These are phyloP conservation scores for Pitta sordida DNA, from an alignment of 2,113 vertebrate species.

Conservation along the genomic window DNA sequence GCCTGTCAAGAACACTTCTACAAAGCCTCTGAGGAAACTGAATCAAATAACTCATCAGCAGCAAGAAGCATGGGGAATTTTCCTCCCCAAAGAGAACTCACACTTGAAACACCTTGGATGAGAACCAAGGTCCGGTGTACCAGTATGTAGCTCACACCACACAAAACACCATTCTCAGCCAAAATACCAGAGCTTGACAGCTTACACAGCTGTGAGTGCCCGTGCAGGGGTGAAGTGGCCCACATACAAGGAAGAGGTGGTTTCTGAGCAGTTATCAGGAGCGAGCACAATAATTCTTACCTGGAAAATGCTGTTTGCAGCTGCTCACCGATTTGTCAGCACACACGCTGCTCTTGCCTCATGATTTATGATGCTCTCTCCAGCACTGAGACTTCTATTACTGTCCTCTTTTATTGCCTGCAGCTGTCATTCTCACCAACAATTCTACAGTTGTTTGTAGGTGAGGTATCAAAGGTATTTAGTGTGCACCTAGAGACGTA, in stretches of 20 bases:
- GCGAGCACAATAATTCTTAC: conserved; percentile 63
- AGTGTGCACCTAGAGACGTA: conserved; percentile 36
- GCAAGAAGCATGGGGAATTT: neutral
- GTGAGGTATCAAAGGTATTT: conserved; percentile 70
- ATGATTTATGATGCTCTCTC: conserved; percentile 68
- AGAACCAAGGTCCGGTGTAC: neutral
- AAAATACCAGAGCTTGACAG: neutral
- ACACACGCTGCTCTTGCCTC: conserved; percentile 41
- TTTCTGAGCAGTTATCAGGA: conserved; percentile 74
- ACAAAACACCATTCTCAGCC: neutral
- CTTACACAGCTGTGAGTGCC: neutral
- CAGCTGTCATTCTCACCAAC: conserved; percentile 75
- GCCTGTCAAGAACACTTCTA: neutral
- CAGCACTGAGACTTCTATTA: conserved; percentile 67
- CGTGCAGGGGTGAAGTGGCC: neutral
- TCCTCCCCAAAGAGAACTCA: neutral
- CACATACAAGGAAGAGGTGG: conserved; percentile 42
- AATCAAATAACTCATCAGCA: neutral
- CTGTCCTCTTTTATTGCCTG: conserved; percentile 74
- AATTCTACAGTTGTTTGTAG: conserved; percentile 70
- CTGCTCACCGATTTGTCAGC: conserved; percentile 64
- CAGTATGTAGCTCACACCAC: neutral
- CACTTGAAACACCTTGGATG: neutral
- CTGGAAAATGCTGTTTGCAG: conserved; percentile 69
- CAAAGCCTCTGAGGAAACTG: conserved; percentile 7